A percentile compares a stretch with the other conserved stretches of the same genome.
Conservation (phyloP, 2,113 vertebrate species). For the Xyrauchen texanus region DNA sequence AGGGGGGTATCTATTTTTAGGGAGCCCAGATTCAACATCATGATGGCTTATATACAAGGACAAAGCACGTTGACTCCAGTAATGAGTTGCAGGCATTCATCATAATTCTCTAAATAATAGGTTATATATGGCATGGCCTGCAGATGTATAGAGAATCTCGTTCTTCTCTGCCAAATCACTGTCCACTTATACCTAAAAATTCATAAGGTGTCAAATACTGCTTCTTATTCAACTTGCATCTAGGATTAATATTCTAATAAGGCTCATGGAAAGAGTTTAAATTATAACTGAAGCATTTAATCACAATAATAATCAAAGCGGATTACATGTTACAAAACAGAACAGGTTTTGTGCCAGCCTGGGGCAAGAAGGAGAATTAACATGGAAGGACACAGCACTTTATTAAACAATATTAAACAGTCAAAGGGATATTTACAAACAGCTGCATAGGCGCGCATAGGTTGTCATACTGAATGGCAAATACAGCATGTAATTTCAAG, state of each 20-base stretch:
- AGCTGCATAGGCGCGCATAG: slow-evolving; percentile 13
- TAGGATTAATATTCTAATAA: slow-evolving; percentile 45
- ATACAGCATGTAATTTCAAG: neutral
- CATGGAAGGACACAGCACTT: slow-evolving; percentile 33
- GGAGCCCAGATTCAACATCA: neutral
- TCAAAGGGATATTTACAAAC: slow-evolving; percentile 34
- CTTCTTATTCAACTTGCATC: slow-evolving; percentile 44
- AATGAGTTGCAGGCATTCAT: slow-evolving; percentile 6
- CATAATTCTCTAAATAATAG: slow-evolving; percentile 30
- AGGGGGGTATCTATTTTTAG: neutral
- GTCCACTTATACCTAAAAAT: slow-evolving; percentile 14
- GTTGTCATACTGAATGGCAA: neutral
- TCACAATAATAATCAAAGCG: slow-evolving; percentile 55
- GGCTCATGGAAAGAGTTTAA: slow-evolving; percentile 38
- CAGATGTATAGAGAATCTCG: slow-evolving; percentile 11
- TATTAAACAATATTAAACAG: slow-evolving; percentile 15
- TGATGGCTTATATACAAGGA: no score
- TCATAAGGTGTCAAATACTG: slow-evolving; percentile 27
- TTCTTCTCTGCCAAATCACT: slow-evolving; percentile 11
- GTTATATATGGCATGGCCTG: slow-evolving; percentile 8
- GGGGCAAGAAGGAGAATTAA: slow-evolving; percentile 41
- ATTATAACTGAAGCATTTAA: slow-evolving; percentile 51
- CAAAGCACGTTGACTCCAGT: neutral
- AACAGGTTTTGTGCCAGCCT: slow-evolving; percentile 35
- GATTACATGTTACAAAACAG: slow-evolving; percentile 55